phyloP scores from a whole-genome alignment of 2,797 vertebrate genomes.

The Lagodon rhomboides region DNA sequence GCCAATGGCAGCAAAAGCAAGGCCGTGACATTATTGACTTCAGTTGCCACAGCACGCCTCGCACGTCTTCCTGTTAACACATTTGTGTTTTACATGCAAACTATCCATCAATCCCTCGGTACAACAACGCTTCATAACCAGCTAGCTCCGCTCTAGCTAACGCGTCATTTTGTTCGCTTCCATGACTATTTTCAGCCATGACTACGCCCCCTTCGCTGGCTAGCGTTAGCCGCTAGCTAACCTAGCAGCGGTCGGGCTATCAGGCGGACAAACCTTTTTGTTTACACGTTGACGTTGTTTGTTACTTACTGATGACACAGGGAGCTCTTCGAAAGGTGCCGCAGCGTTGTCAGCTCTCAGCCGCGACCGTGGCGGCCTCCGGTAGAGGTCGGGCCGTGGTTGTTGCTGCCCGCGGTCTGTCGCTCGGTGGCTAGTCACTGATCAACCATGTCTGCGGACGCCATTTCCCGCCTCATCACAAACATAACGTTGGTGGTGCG shows the following conservation, averaged over 20 bases:
- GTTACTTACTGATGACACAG: conserved; percentile 65
- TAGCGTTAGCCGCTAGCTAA: conserved; percentile 71
- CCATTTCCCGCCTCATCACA: conserved; percentile 99
- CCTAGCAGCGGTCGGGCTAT: conserved; percentile 55
- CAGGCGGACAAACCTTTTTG: conserved; percentile 56
- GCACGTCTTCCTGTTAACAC: no score
- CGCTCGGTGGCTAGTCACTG: conserved; percentile 76
- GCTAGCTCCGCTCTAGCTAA: conserved; percentile 19
- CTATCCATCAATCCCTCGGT: accelerated
- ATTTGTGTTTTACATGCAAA: background rate
- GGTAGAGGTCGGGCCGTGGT: conserved; percentile 66
- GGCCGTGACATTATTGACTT: conserved; percentile 30
- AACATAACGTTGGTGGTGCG: conserved; percentile 83
- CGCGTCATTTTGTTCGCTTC: conserved; percentile 63
- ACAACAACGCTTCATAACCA: background rate
- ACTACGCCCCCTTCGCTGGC: conserved; percentile 81
- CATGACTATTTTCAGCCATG: conserved; percentile 63
- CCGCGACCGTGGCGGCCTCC: conserved; percentile 68
- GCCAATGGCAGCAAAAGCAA: conserved; percentile 37
- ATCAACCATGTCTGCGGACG: conserved; percentile 90
- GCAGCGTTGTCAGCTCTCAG: conserved; percentile 66
- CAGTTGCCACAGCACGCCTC: no score
- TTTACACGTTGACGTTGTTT: conserved; percentile 71
- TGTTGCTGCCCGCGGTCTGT: conserved; percentile 70
- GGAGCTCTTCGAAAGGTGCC: conserved; percentile 61